Percentiles rank a stretch among this genome's conserved stretches.
Conservation (phyloP, 2,113 vertebrate genomes). For the Polyodon spathula region DNA sequence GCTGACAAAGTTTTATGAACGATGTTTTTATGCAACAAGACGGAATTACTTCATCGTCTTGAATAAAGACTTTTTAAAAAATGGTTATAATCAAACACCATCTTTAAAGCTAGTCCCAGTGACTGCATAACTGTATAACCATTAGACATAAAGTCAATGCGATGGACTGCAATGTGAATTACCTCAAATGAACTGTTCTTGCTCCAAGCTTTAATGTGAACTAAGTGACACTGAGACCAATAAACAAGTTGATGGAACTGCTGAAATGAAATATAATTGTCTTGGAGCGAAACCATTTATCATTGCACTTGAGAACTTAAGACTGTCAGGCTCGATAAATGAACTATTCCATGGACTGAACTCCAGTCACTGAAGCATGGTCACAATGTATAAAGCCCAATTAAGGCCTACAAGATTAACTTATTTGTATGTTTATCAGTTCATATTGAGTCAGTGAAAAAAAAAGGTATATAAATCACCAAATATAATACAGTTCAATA, state of each 20-base stretch:
- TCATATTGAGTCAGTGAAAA: no score
- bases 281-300: constrained; percentile 46
- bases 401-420: constrained; percentile 42
- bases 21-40: neutral
- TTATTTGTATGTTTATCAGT: constrained; percentile 42
- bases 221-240: constrained; percentile 28
- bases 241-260: constrained; percentile 33
- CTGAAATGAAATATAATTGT: constrained; percentile 48
- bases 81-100: neutral
- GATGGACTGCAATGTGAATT: neutral
- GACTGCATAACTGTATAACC: neutral
- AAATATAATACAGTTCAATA: no score
- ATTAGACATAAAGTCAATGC: constrained; percentile 6
- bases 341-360: constrained; percentile 40
- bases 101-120: neutral
- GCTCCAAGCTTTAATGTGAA: constrained; percentile 2
- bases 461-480: no score
- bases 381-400: constrained; percentile 45
- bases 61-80: neutral
- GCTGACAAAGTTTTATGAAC: neutral
- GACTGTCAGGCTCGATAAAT: constrained; percentile 47
- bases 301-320: constrained; percentile 46
- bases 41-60: neutral
- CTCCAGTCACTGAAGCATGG: constrained; percentile 37
- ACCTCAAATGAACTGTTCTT: constrained; percentile 1